phyloP scores from a whole-genome alignment of 2,113 vertebrate species.

The Pelodiscus sinensis region DNA sequence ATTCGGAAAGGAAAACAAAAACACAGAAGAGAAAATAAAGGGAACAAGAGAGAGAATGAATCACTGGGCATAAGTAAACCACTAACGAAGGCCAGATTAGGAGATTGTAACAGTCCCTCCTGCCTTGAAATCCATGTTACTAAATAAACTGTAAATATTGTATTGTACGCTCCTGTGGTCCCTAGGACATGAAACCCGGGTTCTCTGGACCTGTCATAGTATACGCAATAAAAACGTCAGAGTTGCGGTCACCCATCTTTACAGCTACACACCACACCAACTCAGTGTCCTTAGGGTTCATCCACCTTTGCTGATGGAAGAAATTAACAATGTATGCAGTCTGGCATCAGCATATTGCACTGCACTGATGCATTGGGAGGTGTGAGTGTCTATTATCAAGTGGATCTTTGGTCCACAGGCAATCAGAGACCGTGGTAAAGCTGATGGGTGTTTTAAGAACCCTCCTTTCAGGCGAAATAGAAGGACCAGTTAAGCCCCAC shows the following conservation, averaged over 20 bases:
- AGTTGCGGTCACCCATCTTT: background rate
- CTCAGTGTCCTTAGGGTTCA: background rate
- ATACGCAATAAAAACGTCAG: background rate
- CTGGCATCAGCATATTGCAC: background rate
- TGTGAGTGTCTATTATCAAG: background rate
- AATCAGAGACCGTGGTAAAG: background rate
- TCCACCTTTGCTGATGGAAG: background rate
- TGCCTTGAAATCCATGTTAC: background rate
- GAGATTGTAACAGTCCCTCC: background rate
- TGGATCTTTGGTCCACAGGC: background rate
- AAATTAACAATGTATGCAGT: background rate
- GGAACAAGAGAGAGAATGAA: background rate
- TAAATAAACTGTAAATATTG: too few relatives aligned
- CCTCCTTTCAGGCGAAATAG: background rate
- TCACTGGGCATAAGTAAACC: background rate
- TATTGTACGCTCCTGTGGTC: background rate
- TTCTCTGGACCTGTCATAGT: background rate
- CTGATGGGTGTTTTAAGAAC: background rate
- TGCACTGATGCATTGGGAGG: background rate
- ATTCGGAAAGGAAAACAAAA: background rate
- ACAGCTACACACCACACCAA: background rate
- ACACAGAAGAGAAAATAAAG: background rate
- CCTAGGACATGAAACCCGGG: background rate
- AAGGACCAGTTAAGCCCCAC: background rate
- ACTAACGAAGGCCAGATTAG: background rate